phyloP scores from a whole-genome alignment of 2,113 vertebrate species.

The Onychostruthus taczanowskii region DNA sequence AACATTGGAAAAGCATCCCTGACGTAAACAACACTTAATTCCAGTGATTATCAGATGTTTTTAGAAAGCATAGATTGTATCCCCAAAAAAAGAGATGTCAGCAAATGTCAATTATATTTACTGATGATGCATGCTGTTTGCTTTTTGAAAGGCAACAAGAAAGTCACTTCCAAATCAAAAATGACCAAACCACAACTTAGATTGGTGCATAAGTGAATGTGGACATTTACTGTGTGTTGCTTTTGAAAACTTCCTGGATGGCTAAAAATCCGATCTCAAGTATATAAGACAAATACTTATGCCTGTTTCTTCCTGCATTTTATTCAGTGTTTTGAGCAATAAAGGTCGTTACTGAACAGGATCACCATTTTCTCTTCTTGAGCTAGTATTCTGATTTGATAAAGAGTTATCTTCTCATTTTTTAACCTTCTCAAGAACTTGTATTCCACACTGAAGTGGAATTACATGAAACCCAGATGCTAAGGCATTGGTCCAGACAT shows the following conservation, averaged over 20 bases:
- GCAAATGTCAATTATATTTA: neutral
- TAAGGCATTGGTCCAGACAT: neutral
- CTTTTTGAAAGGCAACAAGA: neutral
- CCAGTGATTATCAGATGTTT: neutral
- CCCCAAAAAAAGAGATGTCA: neutral
- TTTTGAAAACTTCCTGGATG: neutral
- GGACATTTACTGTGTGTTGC: neutral
- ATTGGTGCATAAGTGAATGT: neutral
- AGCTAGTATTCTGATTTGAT: neutral
- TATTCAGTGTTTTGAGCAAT: neutral
- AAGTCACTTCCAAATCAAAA: neutral
- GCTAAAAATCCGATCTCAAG: neutral
- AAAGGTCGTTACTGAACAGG: neutral
- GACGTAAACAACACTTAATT: neutral
- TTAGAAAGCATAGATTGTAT: neutral
- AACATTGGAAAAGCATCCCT: neutral
- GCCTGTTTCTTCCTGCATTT: neutral
- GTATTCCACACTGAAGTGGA: neutral
- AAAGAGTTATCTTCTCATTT: neutral
- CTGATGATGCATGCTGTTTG: neutral
- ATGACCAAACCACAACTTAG: neutral
- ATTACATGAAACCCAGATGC: neutral
- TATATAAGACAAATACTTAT: neutral
- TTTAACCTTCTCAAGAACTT: neutral
- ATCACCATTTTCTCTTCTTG: neutral